Percentiles rank a stretch among this genome's conserved stretches.
phyloP scores from a whole-genome alignment of 1,140 invertebrate species.

The Aphis craccivora region DNA sequence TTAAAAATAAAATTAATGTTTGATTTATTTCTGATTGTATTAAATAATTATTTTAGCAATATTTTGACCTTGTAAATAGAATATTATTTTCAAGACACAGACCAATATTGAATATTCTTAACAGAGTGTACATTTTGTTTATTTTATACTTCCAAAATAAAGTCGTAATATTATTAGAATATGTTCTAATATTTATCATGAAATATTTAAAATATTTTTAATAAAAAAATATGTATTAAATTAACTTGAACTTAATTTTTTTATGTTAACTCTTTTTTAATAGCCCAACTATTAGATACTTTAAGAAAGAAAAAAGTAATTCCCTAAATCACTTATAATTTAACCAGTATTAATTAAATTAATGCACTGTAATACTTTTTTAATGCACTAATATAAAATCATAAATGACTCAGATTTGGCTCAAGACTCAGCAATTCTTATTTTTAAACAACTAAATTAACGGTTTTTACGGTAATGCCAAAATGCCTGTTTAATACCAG shows the following conservation, averaged over 20 bases:
- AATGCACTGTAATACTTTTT: not conserved
- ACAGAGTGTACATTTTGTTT: not conserved
- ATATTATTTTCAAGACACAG: not conserved
- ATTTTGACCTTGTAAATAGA: not conserved
- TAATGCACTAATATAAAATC: not conserved
- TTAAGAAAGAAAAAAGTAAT: not conserved
- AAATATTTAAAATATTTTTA: slow-evolving; percentile 13
- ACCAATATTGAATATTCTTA: not conserved
- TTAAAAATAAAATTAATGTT: not conserved
- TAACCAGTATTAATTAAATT: not conserved
- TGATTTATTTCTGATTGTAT: not conserved
- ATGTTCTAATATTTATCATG: not conserved
- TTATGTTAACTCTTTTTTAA: not conserved
- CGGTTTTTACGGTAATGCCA: slow-evolving; percentile 38
- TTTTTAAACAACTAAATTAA: slow-evolving; percentile 49
- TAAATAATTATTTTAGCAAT: not conserved
- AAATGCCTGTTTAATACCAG: not conserved
- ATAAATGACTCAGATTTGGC: slow-evolving; percentile 40
- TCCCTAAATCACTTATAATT: not conserved
- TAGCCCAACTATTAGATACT: not conserved
- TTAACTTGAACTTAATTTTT: not conserved
- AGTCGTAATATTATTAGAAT: not conserved
- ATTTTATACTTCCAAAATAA: not conserved
- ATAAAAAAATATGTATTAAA: not conserved
- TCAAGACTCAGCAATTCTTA: not conserved